Conservation (phyloP, 2,888 invertebrate genomes). For the Cremastobaeus sp. region DNA sequence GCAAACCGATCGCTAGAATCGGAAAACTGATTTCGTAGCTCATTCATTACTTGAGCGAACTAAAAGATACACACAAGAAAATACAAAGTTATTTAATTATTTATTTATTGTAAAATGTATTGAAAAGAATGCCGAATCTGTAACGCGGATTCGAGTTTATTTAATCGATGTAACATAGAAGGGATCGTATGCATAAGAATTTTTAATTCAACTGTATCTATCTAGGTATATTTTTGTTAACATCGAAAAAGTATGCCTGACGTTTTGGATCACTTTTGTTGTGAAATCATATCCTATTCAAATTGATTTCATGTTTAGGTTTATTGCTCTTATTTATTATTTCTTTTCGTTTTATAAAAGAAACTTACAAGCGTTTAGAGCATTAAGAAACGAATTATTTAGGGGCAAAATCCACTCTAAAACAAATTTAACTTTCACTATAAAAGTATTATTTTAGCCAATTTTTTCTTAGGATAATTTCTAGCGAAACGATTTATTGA, state of each 20-base stretch:
- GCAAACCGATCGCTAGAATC: constrained; percentile 68
- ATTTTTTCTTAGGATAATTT: constrained; percentile 11
- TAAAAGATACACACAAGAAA: constrained; percentile 34
- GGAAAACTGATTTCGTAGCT: neutral
- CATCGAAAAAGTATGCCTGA: constrained; percentile 51
- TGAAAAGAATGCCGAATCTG: constrained; percentile 73
- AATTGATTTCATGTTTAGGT: neutral
- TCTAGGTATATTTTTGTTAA: constrained; percentile 42
- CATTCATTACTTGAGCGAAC: constrained; percentile 68
- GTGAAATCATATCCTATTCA: neutral
- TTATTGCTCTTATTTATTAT: neutral
- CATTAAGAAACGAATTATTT: neutral
- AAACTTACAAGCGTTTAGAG: too few relatives aligned
- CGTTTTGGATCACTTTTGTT: constrained; percentile 16
- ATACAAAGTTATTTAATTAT: constrained; percentile 75
- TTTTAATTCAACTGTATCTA: constrained; percentile 62
- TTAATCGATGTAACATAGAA: constrained; percentile 74
- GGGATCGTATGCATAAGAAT: constrained; percentile 64
- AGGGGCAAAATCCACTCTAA: neutral
- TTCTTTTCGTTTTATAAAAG: neutral
- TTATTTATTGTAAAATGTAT: constrained; percentile 76
- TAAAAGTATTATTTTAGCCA: constrained; percentile 1
- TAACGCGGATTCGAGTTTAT: constrained; percentile 69
- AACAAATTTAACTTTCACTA: too few relatives aligned
- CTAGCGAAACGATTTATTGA: neutral